Evolutionary conservation across 2,888 invertebrate species (phyloP), one percentile per base, ranked within the genome.

Genomic region (Ophraella communa): DNA sequence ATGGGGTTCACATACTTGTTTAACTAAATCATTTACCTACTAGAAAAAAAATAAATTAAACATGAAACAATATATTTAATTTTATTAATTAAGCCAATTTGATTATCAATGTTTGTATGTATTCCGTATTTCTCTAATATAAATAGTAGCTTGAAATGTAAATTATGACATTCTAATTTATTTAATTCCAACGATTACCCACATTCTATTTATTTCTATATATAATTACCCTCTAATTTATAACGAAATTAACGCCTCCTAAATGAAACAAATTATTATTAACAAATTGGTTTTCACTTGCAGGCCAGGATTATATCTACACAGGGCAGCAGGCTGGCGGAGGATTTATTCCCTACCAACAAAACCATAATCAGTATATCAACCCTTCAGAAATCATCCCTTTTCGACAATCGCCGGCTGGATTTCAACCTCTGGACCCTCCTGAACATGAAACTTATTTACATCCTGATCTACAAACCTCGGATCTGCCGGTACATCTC

Each of bases 301-400:
- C 79, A 83, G 83, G 80, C 68, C 81, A 82, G 74, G 78, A 80
- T 59, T 83, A 79, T 71, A 78, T 80, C 69, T 79, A 79, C 69
- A 76, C 79, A 24, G 76, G 75, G 20, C 76, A 76, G 27, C 76
- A 77, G 54, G 73, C 77, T 63, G 71, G 47, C 11, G 55, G 57
- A 27, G 74, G 77, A 5, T 82, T 76, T 72, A 69, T 76, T n/a
- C 79, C 79, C 55, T 79, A 76, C 60, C 78, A 75, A 51, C 78
- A 74, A 62, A 72, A 67, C 45, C 73, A 66, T 35, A 68, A 68
- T 21, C 70, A 68, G 47, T 71, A 62, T 52, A 52, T 70, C 45
- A 63, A 66, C 54, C 69, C 70, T 8, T 76, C 75, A 27, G 76
- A 74, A 56, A 71, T 74, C 49, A 76, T 76, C 56, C 78, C 78